A percentile compares a stretch with the other conserved stretches of the same genome.
Evolutionary conservation across 1,140 invertebrate genomes (phyloP).

Genomic region (Tetranychus cinnabarinus): DNA sequence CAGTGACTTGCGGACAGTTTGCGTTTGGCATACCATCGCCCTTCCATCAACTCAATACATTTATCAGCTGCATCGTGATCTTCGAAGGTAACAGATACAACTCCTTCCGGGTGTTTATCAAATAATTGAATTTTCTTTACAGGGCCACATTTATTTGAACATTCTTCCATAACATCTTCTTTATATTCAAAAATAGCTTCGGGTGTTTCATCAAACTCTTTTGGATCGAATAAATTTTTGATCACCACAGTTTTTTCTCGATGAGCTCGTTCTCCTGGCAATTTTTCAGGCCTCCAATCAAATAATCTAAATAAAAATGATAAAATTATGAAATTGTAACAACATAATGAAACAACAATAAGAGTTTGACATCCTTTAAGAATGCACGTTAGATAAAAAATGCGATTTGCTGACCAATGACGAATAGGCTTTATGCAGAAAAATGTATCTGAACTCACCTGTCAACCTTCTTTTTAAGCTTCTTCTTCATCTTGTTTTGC

Average conservation of each 20-base stretch:
- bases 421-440: neutral
- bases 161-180: conserved; percentile 68
- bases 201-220: conserved; percentile 69
- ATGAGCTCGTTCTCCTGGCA: conserved; percentile 52
- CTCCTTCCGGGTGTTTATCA: conserved; percentile 82
- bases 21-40: conserved; percentile 68
- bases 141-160: conserved; percentile 56
- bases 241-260: conserved; percentile 76
- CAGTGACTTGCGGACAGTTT: conserved; percentile 62
- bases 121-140: conserved; percentile 77
- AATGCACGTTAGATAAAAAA: neutral
- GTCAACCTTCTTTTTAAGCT: conserved; percentile 74
- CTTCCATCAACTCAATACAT: conserved; percentile 64
- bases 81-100: conserved; percentile 73
- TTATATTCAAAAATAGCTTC: conserved; percentile 68
- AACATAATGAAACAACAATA: neutral
- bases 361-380: neutral
- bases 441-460: conserved; percentile 32
- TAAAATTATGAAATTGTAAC: neutral
- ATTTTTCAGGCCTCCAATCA: conserved; percentile 83
- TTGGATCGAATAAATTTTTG: conserved; percentile 75
- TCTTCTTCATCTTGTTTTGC: conserved; percentile 48
- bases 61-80: conserved; percentile 70
- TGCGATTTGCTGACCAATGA: neutral
- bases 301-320: conserved; percentile 38